phyloP scores from a whole-genome alignment of 2,797 vertebrate genomes.

The Vultur gryphus region DNA sequence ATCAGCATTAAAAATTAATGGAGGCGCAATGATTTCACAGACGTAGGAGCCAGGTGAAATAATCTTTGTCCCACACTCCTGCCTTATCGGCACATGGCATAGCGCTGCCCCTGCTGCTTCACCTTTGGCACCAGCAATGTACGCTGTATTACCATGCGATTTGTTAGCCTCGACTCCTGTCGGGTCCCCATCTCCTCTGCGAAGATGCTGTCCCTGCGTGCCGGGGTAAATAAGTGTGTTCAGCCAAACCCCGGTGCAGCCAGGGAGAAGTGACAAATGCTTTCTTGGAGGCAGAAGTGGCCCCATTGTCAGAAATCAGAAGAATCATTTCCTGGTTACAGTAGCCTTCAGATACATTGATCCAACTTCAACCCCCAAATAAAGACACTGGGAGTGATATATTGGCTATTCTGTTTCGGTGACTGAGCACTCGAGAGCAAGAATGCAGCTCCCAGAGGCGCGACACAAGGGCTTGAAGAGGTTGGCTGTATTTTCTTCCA shows the following conservation, averaged over 20 bases:
- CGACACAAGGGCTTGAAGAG: background rate
- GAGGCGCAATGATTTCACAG: background rate
- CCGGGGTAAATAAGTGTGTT: background rate
- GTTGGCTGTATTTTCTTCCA: slow-evolving; percentile 27
- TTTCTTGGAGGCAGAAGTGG: background rate
- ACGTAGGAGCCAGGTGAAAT: background rate
- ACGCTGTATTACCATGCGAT: rapidly evolving
- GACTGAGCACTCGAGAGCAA: slow-evolving; percentile 20
- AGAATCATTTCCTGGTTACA: background rate
- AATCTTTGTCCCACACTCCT: background rate
- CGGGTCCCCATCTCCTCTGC: rapidly evolving
- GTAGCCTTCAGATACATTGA: slow-evolving; percentile 10
- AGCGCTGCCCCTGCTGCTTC: background rate
- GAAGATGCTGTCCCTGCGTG: background rate
- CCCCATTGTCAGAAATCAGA: slow-evolving; percentile 6
- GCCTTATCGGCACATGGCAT: background rate
- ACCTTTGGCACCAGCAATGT: background rate
- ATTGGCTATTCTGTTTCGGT: background rate
- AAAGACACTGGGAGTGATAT: background rate
- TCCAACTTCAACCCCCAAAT: background rate
- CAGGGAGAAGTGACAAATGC: background rate
- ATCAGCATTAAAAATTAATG: background rate
- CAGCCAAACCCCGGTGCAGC: background rate
- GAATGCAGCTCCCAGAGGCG: background rate
- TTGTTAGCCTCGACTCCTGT: rapidly evolving